A percentile compares a stretch with the other conserved stretches of the same genome.
Evolutionary conservation across 1,140 invertebrate species (phyloP).

Genomic region (Armadillidium nasatum): DNA sequence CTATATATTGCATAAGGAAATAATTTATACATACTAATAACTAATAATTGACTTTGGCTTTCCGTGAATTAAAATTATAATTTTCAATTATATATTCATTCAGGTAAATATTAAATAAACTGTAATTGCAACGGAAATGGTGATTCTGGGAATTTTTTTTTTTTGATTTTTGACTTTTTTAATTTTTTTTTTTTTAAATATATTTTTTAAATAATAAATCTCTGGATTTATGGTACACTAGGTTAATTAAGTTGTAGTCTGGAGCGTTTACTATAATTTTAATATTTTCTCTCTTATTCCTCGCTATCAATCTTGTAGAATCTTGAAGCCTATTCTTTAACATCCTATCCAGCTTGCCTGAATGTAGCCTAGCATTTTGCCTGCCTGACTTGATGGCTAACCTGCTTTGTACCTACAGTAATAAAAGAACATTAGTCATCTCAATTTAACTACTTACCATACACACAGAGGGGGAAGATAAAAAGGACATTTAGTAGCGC

Average conservation of each 20-base stretch:
- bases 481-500: neutral
- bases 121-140: no score
- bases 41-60: neutral
- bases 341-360: constrained; percentile 5
- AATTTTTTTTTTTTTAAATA: no score
- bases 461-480: neutral
- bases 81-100: no score
- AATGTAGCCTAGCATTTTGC: neutral
- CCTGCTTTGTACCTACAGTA: neutral
- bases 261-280: neutral
- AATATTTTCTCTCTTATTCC: neutral
- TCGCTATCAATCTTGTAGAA: neutral
- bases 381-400: neutral
- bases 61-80: neutral
- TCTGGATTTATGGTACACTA: no score
- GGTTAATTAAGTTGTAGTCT: neutral
- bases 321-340: constrained; percentile 2
- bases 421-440: neutral
- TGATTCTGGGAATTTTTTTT: no score
- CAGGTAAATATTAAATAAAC: no score
- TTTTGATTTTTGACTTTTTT: no score
- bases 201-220: no score
- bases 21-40: no score
- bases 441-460: neutral
- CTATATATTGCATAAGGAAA: no score